These are phyloP conservation scores for Druon quercuslanigerum DNA, from an alignment of 1,140 invertebrate species.

Conservation along the genomic window DNA sequence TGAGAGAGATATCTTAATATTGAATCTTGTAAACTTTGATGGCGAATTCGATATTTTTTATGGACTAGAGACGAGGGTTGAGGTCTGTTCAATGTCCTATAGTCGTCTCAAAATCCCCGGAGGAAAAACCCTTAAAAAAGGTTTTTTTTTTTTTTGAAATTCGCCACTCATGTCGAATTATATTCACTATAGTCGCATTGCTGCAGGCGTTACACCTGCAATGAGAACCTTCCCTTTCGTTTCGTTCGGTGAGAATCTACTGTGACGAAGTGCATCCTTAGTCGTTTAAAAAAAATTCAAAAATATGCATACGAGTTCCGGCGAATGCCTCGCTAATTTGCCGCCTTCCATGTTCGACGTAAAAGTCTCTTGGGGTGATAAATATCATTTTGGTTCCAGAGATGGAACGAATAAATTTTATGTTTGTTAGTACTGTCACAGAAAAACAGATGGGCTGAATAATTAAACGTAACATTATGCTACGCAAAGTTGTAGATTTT, in stretches of 20 bases:
- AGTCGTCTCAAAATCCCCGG: background rate
- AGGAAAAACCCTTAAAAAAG: background rate
- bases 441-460: background rate
- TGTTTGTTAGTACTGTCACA: background rate
- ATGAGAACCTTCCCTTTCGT: slow-evolving; percentile 39
- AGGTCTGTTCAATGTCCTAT: no score
- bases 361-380: background rate
- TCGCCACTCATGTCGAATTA: slow-evolving; percentile 57
- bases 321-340: slow-evolving; percentile 15
- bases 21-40: no score
- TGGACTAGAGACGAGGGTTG: no score
- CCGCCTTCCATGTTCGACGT: background rate
- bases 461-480: no score
- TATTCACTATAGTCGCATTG: slow-evolving; percentile 50
- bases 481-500: no score
- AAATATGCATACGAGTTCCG: slow-evolving; percentile 6
- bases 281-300: slow-evolving; percentile 2
- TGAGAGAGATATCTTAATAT: no score
- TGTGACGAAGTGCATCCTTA: slow-evolving; percentile 15
- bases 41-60: no score
- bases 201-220: slow-evolving; percentile 66
- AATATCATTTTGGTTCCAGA: background rate
- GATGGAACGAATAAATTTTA: background rate
- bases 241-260: slow-evolving; percentile 36
- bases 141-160: slow-evolving; percentile 34